Conservation (phyloP, 1,140 invertebrate species). For the Saccostrea glomerata region DNA sequence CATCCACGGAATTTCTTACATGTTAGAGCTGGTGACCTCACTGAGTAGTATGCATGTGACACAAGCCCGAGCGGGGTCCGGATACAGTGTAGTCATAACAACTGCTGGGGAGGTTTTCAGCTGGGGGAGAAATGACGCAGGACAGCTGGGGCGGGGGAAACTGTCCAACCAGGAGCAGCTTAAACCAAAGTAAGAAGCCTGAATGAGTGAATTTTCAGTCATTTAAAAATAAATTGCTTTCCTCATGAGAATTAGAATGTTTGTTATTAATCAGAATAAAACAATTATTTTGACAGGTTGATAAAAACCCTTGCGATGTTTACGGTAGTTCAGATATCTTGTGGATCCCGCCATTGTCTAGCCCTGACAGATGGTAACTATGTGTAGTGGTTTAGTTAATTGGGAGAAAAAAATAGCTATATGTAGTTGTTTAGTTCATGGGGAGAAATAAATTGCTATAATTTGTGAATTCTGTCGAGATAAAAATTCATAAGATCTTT, state of each 20-base stretch:
- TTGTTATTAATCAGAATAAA: too few species aligned
- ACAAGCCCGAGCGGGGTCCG: conserved; percentile 86
- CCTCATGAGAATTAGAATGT: too few species aligned
- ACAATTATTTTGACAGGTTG: conserved; percentile 73
- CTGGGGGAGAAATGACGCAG: conserved; percentile 91
- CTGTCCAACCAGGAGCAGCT: conserved; percentile 51
- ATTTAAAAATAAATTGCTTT: too few species aligned
- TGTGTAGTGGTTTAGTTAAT: background rate
- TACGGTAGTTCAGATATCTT: conserved; percentile 90
- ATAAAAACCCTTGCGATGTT: conserved; percentile 75
- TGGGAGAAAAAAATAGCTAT: too few species aligned
- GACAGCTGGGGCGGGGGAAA: conserved; percentile 87
- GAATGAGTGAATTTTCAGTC: background rate
- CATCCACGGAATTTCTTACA: background rate
- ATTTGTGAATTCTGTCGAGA: too few species aligned
- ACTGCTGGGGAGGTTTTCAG: conserved; percentile 93
- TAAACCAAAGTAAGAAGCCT: background rate
- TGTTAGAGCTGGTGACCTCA: conserved; percentile 84
- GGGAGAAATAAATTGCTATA: background rate
- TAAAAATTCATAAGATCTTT: too few species aligned
- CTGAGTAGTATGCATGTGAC: conserved; percentile 87
- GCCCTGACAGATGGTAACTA: conserved; percentile 89
- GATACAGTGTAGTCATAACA: conserved; percentile 91
- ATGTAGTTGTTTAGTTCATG: too few species aligned
- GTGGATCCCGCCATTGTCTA: conserved; percentile 90